These are phyloP conservation scores for Nephrotoma flavescens DNA, from an alignment of 2,888 invertebrate genomes.

Conservation along the genomic window DNA sequence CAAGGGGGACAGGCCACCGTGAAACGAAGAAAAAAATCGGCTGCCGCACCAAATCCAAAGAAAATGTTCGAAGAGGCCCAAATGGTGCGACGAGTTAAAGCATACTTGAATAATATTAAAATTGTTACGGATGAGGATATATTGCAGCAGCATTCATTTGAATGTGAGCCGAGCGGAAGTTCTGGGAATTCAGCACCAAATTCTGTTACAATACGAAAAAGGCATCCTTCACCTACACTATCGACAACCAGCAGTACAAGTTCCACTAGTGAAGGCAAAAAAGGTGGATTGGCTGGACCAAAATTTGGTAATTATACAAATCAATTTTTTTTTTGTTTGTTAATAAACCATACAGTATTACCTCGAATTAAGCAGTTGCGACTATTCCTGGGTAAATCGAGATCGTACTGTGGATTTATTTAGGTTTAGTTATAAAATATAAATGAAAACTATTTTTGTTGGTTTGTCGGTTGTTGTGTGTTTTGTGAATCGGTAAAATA, in stretches of 20 bases:
- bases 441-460: neutral
- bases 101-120: conserved; percentile 84
- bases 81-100: conserved; percentile 94
- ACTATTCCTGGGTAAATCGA: neutral
- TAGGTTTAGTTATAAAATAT: neutral
- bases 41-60: conserved; percentile 85
- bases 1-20: conserved; percentile 64
- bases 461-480: neutral
- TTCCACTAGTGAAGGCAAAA: conserved; percentile 63
- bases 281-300: conserved; percentile 35
- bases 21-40: conserved; percentile 76
- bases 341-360: neutral
- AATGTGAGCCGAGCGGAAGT: conserved; percentile 60
- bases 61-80: conserved; percentile 99
- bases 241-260: conserved; percentile 86
- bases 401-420: neutral
- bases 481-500: neutral
- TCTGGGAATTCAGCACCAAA: conserved; percentile 37
- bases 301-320: conserved; percentile 39
- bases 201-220: conserved; percentile 43
- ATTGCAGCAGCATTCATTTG: conserved; percentile 74
- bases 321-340: neutral
- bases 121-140: conserved; percentile 77
- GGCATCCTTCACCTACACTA: conserved; percentile 85
- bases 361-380: neutral